Conservation (phyloP, 1,140 invertebrate species). For the Hetaerina americana region DNA sequence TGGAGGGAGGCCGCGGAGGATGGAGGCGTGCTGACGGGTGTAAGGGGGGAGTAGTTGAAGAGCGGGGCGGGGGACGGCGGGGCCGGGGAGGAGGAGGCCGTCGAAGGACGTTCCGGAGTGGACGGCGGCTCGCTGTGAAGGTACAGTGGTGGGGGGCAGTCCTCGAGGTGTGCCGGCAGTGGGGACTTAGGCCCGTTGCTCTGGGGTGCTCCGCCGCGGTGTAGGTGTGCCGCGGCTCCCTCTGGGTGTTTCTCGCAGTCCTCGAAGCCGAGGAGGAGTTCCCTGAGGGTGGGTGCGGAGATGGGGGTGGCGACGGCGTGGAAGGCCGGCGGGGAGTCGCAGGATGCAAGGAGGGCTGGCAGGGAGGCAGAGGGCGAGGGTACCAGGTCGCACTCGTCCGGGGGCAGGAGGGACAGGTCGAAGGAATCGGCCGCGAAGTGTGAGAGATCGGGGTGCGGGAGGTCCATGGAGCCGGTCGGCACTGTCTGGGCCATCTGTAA, state of each 20-base stretch:
- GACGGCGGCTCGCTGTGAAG: background rate
- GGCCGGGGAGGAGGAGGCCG: background rate
- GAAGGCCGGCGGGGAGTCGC: background rate
- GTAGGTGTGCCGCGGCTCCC: conserved; percentile 22
- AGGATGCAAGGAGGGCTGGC: background rate
- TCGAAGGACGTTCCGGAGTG: background rate
- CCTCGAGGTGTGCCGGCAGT: conserved; percentile 15
- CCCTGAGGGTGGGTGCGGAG: conserved; percentile 6
- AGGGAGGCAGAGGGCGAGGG: conserved; percentile 16
- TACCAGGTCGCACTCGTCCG: conserved; percentile 38
- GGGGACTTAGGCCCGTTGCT: conserved; percentile 10
- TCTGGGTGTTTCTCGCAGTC: conserved; percentile 26
- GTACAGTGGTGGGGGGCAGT: background rate
- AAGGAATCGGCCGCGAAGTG: conserved; percentile 49
- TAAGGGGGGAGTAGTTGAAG: background rate
- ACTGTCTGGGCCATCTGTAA: conserved; percentile 72
- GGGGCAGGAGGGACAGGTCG: conserved; percentile 57
- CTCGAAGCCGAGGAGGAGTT: conserved; percentile 16
- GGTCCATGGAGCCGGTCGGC: conserved; percentile 51
- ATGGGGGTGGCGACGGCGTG: background rate
- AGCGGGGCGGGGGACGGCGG: background rate
- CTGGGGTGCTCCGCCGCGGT: conserved; percentile 10
- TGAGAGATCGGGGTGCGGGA: conserved; percentile 44
- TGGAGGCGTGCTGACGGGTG: background rate
- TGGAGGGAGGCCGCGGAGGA: background rate